A percentile compares a stretch with the other conserved stretches of the same genome.
Conservation (phyloP, 2,888 invertebrate species). For the Coenonympha glycerion region DNA sequence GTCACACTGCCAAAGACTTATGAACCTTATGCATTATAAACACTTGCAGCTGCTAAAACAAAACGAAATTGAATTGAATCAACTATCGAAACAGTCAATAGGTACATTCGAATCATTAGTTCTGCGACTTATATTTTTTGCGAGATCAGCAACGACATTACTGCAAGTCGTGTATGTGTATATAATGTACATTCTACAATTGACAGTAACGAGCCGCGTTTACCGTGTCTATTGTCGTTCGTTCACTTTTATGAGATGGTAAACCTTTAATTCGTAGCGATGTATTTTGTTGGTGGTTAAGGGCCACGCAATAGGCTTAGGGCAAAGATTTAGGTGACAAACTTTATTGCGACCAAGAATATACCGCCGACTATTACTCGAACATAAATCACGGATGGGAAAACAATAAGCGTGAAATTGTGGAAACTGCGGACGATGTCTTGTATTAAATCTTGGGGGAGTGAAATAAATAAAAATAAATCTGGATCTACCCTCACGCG, state of each 20-base stretch:
- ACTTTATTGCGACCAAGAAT: slow-evolving; percentile 72
- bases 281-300: slow-evolving; percentile 18
- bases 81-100: no score
- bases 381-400: slow-evolving; percentile 75
- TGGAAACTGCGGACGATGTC: slow-evolving; percentile 72
- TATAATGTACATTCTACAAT: background rate
- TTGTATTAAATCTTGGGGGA: slow-evolving; percentile 74
- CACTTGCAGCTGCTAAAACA: no score
- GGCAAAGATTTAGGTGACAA: slow-evolving; percentile 74
- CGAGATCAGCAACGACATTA: no score
- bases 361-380: slow-evolving; percentile 71
- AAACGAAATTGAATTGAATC: no score
- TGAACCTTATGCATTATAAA: no score
- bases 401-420: slow-evolving; percentile 77
- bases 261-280: slow-evolving; percentile 13
- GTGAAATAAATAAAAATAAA: slow-evolving; percentile 76
- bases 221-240: slow-evolving; percentile 1
- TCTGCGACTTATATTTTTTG: no score
- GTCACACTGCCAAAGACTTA: no score
- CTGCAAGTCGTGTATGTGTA: no score
- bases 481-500: slow-evolving; percentile 60
- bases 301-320: slow-evolving; percentile 61
- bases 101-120: no score
- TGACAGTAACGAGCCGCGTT: background rate
- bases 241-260: slow-evolving; percentile 2